These are phyloP conservation scores for Microdon myrmicae DNA, from an alignment of 2,888 invertebrate species.

Conservation along the genomic window DNA sequence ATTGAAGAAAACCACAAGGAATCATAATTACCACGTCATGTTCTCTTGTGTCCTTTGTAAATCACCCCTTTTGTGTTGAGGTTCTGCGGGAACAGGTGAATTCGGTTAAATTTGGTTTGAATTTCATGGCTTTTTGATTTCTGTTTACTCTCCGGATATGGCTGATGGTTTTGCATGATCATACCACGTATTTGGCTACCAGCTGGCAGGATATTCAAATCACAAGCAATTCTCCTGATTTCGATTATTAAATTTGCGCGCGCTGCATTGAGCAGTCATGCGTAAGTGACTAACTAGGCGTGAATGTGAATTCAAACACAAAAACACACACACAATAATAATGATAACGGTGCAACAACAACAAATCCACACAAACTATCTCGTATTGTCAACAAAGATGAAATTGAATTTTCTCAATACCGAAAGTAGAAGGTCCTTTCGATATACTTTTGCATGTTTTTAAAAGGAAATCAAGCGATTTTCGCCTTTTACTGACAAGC, in stretches of 20 bases:
- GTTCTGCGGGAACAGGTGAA: slow-evolving; percentile 35
- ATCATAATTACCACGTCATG: slow-evolving; percentile 41
- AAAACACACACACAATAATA: too few relatives aligned
- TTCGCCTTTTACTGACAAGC: slow-evolving; percentile 1
- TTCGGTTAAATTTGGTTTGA: too few relatives aligned
- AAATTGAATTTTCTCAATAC: slow-evolving; percentile 16
- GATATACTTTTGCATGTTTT: slow-evolving; percentile 24
- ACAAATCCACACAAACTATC: too few relatives aligned
- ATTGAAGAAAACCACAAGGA: slow-evolving; percentile 37
- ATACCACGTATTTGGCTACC: slow-evolving; percentile 10
- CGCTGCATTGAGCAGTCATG: slow-evolving; percentile 26
- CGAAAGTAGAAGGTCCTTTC: background rate
- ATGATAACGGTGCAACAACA: too few relatives aligned
- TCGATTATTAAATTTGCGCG: slow-evolving; percentile 41
- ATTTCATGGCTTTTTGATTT: slow-evolving; percentile 48
- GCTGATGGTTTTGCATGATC: slow-evolving; percentile 30
- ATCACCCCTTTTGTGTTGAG: slow-evolving; percentile 19
- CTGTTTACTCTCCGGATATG: slow-evolving; percentile 42
- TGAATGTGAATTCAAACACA: slow-evolving; percentile 38
- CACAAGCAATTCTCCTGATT: slow-evolving; percentile 37
- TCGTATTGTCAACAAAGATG: slow-evolving; percentile 42
- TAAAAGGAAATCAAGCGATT: slow-evolving; percentile 8
- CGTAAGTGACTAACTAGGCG: slow-evolving; percentile 48
- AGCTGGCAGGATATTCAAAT: slow-evolving; percentile 44
- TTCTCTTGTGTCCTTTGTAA: slow-evolving; percentile 32